Percentiles rank a stretch among this genome's conserved stretches.
Conservation (phyloP, 2,113 vertebrate species). For the Bucco capensis region DNA sequence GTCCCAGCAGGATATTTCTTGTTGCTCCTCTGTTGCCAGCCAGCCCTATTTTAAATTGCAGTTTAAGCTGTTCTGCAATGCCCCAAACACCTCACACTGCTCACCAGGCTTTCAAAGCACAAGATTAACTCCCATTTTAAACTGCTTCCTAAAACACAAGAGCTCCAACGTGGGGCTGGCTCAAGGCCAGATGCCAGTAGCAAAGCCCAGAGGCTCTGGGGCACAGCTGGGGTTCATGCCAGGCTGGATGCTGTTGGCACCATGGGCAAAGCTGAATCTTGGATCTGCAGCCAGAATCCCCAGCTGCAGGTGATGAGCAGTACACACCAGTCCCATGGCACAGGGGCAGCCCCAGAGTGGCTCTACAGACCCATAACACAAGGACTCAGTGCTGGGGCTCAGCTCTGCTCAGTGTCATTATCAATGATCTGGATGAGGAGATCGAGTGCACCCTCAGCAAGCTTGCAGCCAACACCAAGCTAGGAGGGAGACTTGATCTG, state of each 20-base stretch:
- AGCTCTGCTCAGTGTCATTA: too few species aligned
- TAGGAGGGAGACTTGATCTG: too few species aligned
- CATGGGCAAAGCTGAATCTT: neutral
- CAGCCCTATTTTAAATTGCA: conserved; percentile 37
- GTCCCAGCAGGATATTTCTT: conserved; percentile 8
- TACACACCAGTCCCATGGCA: neutral
- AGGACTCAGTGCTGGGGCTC: too few species aligned
- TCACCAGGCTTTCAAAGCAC: conserved; percentile 7
- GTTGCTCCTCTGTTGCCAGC: neutral
- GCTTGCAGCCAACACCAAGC: too few species aligned
- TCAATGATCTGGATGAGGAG: too few species aligned
- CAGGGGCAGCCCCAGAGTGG: neutral
- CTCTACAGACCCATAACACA: rapidly evolving
- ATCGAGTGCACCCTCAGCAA: too few species aligned
- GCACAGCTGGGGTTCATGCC: rapidly evolving
- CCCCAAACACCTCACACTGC: conserved; percentile 20
- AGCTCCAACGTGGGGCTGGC: neutral
- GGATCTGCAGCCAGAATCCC: neutral
- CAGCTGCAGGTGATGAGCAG: neutral
- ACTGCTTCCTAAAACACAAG: conserved; percentile 11
- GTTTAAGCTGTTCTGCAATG: conserved; percentile 35
- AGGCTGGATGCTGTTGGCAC: neutral
- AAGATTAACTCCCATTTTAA: conserved; percentile 42
- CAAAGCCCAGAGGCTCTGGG: neutral
- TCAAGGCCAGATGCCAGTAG: neutral